Conservation (phyloP, 1,140 invertebrate genomes). For the Diabrotica undecimpunctata region DNA sequence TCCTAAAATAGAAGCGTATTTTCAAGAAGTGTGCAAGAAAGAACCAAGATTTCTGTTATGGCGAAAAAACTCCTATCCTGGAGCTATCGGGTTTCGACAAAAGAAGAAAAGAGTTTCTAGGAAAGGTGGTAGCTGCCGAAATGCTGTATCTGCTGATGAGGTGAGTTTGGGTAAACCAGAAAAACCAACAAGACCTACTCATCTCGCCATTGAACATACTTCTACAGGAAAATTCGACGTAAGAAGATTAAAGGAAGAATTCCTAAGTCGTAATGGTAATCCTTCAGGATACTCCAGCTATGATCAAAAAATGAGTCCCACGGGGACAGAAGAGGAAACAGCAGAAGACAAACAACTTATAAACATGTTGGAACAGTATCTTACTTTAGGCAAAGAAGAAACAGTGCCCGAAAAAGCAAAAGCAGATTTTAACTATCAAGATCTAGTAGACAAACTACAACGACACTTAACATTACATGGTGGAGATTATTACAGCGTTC, state of each 20-base stretch:
- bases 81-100: conserved; percentile 57
- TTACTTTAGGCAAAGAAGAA: conserved; percentile 44
- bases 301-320: conserved; percentile 14
- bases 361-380: conserved; percentile 64
- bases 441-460: conserved; percentile 61
- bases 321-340: conserved; percentile 45
- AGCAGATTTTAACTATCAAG: conserved; percentile 57
- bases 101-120: conserved; percentile 52
- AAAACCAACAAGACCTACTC: conserved; percentile 47
- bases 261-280: conserved; percentile 49
- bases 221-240: conserved; percentile 62
- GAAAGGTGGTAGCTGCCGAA: conserved; percentile 63
- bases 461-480: conserved; percentile 54
- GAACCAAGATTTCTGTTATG: conserved; percentile 75
- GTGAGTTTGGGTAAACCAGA: conserved; percentile 21
- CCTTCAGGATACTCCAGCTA: conserved; percentile 32
- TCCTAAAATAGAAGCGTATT: conserved; percentile 75
- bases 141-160: conserved; percentile 61
- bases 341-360: conserved; percentile 56
- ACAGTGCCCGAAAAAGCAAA: conserved; percentile 49
- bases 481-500: conserved; percentile 34
- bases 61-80: conserved; percentile 76
- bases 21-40: conserved; percentile 74
- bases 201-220: conserved; percentile 52
- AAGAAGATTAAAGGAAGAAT: conserved; percentile 63